These are phyloP conservation scores for Cistogaster globosa DNA, from an alignment of 2,888 invertebrate genomes.

Conservation along the genomic window DNA sequence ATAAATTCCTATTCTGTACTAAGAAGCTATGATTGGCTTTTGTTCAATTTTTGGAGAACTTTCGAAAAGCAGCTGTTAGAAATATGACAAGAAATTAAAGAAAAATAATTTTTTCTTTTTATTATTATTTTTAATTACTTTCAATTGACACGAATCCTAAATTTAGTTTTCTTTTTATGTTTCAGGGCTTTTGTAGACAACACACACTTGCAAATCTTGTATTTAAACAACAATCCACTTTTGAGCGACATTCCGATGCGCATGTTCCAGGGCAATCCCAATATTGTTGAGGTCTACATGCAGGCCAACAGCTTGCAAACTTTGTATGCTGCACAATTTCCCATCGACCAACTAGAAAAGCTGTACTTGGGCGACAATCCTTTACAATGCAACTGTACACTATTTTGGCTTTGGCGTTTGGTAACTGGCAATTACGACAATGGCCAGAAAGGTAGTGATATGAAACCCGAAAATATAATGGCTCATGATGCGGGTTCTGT, in stretches of 20 bases:
- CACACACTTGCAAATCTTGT: conserved; percentile 90
- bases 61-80: too few species aligned
- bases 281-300: conserved; percentile 89
- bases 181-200: conserved; percentile 91
- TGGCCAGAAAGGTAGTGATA: conserved; percentile 51
- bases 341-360: conserved; percentile 89
- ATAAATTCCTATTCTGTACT: too few species aligned
- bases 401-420: conserved; percentile 93
- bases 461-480: conserved; percentile 66
- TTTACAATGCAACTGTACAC: conserved; percentile 92
- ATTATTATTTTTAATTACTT: too few species aligned
- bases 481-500: conserved; percentile 75
- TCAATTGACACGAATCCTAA: not conserved
- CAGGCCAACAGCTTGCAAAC: conserved; percentile 89
- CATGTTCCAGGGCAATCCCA: conserved; percentile 92
- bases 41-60: too few species aligned
- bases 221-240: conserved; percentile 90
- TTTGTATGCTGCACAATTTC: conserved; percentile 91
- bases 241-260: conserved; percentile 90
- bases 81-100: too few species aligned
- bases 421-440: conserved; percentile 82
- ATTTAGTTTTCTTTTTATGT: conserved; percentile 39
- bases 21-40: too few species aligned
- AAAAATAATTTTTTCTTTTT: too few species aligned
- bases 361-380: conserved; percentile 92